A percentile compares a stretch with the other conserved stretches of the same genome.
Conservation (phyloP, 2,888 invertebrate genomes). For the Sarcophaga carnaria region DNA sequence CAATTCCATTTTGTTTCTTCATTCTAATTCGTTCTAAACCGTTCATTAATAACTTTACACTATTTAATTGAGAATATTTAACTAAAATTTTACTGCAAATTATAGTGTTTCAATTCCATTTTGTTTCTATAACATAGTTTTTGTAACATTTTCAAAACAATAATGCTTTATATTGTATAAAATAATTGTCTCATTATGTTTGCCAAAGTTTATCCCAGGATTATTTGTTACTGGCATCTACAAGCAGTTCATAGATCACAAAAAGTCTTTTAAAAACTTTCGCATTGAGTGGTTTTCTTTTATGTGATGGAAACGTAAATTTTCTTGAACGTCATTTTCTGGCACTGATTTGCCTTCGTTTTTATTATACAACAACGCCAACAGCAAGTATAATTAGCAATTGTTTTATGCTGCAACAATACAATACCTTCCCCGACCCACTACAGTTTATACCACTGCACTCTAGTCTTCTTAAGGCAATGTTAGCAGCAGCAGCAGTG, state of each 20-base stretch:
- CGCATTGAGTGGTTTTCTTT: constrained; percentile 4
- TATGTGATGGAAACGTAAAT: constrained; percentile 7
- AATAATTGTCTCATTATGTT: constrained; percentile 40
- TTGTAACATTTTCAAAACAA: not conserved
- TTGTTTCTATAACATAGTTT: not conserved
- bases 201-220: constrained; percentile 42
- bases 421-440: not conserved
- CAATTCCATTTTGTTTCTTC: constrained; percentile 1
- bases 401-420: constrained; percentile 44
- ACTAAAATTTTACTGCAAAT: too few relatives aligned
- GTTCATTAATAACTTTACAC: too few relatives aligned
- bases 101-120: not conserved
- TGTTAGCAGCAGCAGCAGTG: constrained; percentile 1
- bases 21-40: too few relatives aligned
- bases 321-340: constrained; percentile 19
- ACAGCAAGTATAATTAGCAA: constrained; percentile 47
- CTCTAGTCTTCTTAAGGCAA: constrained; percentile 22
- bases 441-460: not conserved
- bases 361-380: constrained; percentile 19
- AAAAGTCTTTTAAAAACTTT: not conserved
- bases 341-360: not conserved
- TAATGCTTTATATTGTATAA: not conserved
- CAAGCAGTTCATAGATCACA: not conserved
- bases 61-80: too few relatives aligned
- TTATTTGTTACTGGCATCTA: not conserved